Evolutionary conservation across 1,140 invertebrate genomes (phyloP).

Genomic region (Pteromalus puparum): DNA sequence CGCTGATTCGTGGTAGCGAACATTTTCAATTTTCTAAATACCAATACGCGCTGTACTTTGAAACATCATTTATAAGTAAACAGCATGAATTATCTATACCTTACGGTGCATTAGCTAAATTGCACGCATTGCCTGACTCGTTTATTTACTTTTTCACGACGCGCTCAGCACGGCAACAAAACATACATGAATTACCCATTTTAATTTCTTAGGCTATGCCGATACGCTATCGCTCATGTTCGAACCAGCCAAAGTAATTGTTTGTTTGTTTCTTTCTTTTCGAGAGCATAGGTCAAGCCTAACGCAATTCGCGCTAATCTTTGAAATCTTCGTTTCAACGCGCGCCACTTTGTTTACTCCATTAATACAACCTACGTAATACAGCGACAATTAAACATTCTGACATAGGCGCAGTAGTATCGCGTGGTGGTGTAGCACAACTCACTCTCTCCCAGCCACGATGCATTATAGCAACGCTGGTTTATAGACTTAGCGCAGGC

Average conservation of each 20-base stretch:
- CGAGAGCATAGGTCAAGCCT: too few species aligned
- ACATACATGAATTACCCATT: neutral
- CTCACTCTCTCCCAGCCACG: too few species aligned
- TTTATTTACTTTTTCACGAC: neutral
- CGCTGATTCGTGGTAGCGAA: too few species aligned
- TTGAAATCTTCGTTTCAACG: too few species aligned
- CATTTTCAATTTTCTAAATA: neutral
- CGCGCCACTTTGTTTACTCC: too few species aligned
- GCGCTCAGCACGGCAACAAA: neutral
- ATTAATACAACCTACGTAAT: neutral
- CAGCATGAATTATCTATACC: neutral
- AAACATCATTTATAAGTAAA: neutral
- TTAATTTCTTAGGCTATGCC: neutral
- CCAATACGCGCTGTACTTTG: neutral
- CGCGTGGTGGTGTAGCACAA: neutral
- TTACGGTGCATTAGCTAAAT: neutral
- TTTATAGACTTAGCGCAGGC: neutral
- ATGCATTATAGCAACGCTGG: neutral
- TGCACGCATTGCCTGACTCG: neutral
- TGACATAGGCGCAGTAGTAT: neutral
- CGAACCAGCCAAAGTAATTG: neutral
- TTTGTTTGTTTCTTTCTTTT: neutral
- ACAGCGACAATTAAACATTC: neutral
- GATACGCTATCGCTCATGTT: neutral
- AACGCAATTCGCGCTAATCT: too few species aligned